phyloP scores from a whole-genome alignment of 37 sponge, comb jelly and placozoan genomes.

The Hormiphora californensis region DNA sequence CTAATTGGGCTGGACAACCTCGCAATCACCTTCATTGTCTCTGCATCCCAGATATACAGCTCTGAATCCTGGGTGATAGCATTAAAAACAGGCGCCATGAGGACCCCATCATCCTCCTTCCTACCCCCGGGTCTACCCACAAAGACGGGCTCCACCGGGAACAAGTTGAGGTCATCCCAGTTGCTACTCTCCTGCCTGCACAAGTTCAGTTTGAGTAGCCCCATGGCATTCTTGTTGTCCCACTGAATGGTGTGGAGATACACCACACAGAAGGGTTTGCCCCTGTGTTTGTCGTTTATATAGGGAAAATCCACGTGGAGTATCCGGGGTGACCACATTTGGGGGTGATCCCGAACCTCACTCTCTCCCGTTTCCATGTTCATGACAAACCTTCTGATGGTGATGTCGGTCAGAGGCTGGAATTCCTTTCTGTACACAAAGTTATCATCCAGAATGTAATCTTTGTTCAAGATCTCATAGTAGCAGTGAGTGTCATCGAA shows the following conservation, averaged over 20 bases:
- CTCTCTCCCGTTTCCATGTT: neutral
- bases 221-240: slow-evolving; percentile 11
- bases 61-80: neutral
- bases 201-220: neutral
- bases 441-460: neutral
- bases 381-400: slow-evolving; percentile 21
- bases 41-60: neutral
- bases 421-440: neutral
- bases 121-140: neutral
- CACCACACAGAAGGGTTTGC: slow-evolving; percentile 25
- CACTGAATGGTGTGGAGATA: slow-evolving; percentile 8
- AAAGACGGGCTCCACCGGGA: slow-evolving; percentile 24
- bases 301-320: slow-evolving; percentile 1
- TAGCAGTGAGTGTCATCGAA: neutral
- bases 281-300: neutral
- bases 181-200: neutral
- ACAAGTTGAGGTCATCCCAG: slow-evolving; percentile 10
- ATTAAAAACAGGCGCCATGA: neutral
- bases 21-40: neutral
- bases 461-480: slow-evolving; percentile 9
- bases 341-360: slow-evolving; percentile 1
- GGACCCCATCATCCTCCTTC: slow-evolving; percentile 20
- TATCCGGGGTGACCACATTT: neutral
- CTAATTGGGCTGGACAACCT: neutral
- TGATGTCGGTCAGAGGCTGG: neutral